Evolutionary conservation across 2,888 invertebrate genomes (phyloP).

Genomic region (Euclidia mi): DNA sequence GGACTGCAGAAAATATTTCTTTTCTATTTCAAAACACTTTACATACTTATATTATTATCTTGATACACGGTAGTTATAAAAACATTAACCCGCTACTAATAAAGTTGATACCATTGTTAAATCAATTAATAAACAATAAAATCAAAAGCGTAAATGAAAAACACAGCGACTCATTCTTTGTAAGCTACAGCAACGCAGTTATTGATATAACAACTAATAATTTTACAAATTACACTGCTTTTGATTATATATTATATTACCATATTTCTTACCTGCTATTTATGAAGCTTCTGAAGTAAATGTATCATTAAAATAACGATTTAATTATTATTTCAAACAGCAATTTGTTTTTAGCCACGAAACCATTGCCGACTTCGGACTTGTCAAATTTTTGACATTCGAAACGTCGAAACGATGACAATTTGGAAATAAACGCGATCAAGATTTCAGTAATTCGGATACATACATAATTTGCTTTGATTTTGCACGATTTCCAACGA

Average conservation of each 20-base stretch:
- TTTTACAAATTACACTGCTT: background rate
- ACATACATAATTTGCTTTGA: too few species aligned
- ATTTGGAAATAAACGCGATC: slow-evolving; percentile 18
- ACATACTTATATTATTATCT: too few species aligned
- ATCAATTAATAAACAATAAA: background rate
- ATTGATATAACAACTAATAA: background rate
- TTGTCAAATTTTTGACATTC: slow-evolving; percentile 52
- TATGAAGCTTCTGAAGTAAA: slow-evolving; percentile 13
- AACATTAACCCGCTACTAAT: slow-evolving; percentile 1
- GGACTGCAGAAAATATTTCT: too few species aligned
- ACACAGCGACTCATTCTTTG: too few species aligned
- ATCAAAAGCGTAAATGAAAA: background rate
- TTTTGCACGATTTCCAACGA: too few species aligned
- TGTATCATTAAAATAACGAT: slow-evolving; percentile 25
- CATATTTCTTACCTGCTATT: slow-evolving; percentile 32
- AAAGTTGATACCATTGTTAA: background rate
- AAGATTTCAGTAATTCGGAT: background rate
- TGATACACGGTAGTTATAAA: background rate
- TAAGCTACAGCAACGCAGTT: background rate
- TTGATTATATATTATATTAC: background rate
- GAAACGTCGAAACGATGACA: slow-evolving; percentile 28
- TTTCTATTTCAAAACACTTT: too few species aligned
- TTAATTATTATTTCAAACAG: slow-evolving; percentile 25
- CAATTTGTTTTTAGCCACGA: slow-evolving; percentile 70
- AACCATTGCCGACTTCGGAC: slow-evolving; percentile 66